These are phyloP conservation scores for Herpailurus yagouaroundi DNA, from an alignment of 2,113 vertebrate species.

Conservation along the genomic window DNA sequence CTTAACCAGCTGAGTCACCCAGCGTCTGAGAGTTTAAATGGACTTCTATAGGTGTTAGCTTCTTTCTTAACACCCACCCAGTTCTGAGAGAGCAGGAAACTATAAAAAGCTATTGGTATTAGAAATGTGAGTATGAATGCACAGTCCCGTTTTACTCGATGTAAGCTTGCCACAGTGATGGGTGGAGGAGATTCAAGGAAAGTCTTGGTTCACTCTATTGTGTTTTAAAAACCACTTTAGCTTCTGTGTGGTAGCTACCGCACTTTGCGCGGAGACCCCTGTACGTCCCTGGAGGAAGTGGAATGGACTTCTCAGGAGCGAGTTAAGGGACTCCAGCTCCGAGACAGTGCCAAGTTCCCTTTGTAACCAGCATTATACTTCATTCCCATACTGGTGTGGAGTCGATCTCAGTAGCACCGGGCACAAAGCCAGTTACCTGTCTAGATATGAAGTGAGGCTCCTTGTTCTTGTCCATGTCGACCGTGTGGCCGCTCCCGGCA, in stretches of 20 bases:
- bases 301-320: neutral
- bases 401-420: accelerated
- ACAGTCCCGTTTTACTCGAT: neutral
- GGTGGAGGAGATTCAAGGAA: neutral
- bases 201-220: neutral
- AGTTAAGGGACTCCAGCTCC: neutral
- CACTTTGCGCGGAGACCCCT: neutral
- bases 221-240: neutral
- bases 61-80: neutral
- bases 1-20: no score
- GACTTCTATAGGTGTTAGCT: neutral
- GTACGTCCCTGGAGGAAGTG: neutral
- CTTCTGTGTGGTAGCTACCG: neutral
- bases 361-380: neutral
- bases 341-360: neutral
- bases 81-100: neutral
- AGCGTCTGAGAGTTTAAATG: neutral
- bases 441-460: neutral
- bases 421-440: no score
- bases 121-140: neutral
- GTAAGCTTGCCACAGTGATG: neutral
- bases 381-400: accelerated
- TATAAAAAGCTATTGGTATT: neutral
- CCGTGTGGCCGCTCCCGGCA: no score
- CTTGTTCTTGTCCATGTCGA: neutral